Evolutionary conservation across 2,888 invertebrate genomes (phyloP), one percentile per base, ranked within the genome.

Genomic region (Drosophila meridiana): DNA sequence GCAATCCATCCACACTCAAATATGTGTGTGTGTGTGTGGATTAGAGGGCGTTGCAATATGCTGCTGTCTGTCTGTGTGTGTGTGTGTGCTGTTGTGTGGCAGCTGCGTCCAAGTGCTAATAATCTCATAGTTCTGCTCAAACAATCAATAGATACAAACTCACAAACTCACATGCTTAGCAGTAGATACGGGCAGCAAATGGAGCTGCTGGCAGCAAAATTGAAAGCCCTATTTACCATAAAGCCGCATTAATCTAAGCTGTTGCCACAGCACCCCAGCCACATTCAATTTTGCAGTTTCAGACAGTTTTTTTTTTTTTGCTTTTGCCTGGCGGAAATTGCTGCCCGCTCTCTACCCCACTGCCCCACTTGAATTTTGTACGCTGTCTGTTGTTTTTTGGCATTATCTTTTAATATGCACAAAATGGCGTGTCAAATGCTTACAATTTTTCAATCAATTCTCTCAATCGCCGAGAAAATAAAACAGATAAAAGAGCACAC

Each of bases 81-180:
- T 11, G 42, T 40, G 20, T 66, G 68, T 66, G 14, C 43, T 55
- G 59, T 40, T 69, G 68, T 53, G 78, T 70, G 74, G 82, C 92
- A 91, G 90, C 88, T 91, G 91, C 87, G 80, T 68, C 83, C 79
- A 90, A 91, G 92, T 91, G 91, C 82, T 91, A 91, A 91, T 90
- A 91, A 91, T 90, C 90, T 83, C 91, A 91, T 89, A 83, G 85
- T 81, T 80, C 78, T 73, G 76, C 75, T 59, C 83, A 85, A 77
- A 73, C 83, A 87, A 90, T 86, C 87, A 78, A 90, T 80, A 78
- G 68, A 76, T 72, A 80, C 59, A 76, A 69, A 38, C 53, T 55
- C 38, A 4, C 53, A 52, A 30, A 20, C 30, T 47, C 47, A 34
- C 34, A 53, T 36, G 50, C 50, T 13, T 36, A 5, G 34, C 2